Percentiles rank a stretch among this genome's conserved stretches.
These are phyloP conservation scores for Cepphus grylle DNA, from an alignment of 2,113 vertebrate species.

Conservation along the genomic window DNA sequence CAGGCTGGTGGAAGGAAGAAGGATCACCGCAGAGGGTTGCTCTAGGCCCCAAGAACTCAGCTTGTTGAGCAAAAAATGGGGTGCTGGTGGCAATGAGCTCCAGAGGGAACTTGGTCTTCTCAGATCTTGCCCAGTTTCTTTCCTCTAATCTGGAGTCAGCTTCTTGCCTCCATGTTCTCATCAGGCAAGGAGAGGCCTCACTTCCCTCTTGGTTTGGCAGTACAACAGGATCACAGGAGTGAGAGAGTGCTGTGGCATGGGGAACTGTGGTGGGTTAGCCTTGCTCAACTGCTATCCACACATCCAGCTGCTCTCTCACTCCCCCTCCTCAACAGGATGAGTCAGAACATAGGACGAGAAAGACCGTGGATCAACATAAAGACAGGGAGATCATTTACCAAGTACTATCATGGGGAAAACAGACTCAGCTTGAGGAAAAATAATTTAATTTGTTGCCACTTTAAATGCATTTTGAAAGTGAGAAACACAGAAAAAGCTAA, in stretches of 20 bases:
- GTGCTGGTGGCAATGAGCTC: background rate
- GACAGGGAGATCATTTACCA: background rate
- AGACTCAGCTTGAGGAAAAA: background rate
- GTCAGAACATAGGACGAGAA: background rate
- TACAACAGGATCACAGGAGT: background rate
- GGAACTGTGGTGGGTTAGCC: background rate
- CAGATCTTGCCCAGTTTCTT: background rate
- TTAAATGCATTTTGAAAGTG: background rate
- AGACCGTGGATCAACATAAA: background rate
- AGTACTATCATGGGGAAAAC: background rate
- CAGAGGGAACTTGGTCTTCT: background rate
- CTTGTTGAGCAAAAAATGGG: background rate
- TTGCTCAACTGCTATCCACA: background rate
- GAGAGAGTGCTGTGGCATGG: background rate
- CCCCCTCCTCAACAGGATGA: background rate
- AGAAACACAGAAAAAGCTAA: background rate
- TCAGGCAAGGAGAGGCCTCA: background rate
- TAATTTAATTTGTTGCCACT: background rate
- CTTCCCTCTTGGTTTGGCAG: background rate
- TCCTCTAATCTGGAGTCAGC: background rate
- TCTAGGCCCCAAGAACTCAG: background rate
- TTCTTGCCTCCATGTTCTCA: background rate
- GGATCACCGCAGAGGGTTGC: rapidly evolving
- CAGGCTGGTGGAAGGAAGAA: background rate
- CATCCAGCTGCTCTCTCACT: background rate